phyloP scores from a whole-genome alignment of 2,113 vertebrate genomes.

The Paratilapia polleni region DNA sequence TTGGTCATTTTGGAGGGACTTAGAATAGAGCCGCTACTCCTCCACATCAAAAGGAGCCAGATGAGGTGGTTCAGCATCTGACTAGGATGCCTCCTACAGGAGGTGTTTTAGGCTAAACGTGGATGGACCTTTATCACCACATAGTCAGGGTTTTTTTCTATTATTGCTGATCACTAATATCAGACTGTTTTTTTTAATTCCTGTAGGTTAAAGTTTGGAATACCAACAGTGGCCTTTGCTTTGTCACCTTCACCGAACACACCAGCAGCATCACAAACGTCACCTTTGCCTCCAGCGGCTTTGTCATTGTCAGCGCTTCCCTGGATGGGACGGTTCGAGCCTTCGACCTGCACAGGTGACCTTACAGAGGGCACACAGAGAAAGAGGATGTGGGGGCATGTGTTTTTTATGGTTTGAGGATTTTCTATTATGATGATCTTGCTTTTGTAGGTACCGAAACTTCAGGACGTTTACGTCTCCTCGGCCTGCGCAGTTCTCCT shows the following conservation, averaged over 20 bases:
- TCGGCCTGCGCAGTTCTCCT: conserved; percentile 91
- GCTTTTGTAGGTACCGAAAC: conserved; percentile 87
- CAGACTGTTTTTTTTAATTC: not conserved
- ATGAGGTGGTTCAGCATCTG: too few relatives aligned
- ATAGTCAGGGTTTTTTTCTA: too few relatives aligned
- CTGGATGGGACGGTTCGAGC: conserved; percentile 96
- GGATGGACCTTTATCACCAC: too few relatives aligned
- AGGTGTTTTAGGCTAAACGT: too few relatives aligned
- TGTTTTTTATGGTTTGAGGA: not conserved
- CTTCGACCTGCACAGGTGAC: conserved; percentile 93
- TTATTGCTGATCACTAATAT: too few relatives aligned
- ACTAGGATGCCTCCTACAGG: too few relatives aligned
- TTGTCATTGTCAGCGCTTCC: conserved; percentile 92
- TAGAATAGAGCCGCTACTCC: too few relatives aligned
- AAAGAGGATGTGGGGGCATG: not conserved
- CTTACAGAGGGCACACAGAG: not conserved
- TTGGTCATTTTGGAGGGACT: too few relatives aligned
- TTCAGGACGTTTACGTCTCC: conserved; percentile 96
- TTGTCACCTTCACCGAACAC: conserved; percentile 96
- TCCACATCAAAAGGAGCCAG: too few relatives aligned
- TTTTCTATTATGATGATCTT: not conserved
- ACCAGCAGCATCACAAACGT: conserved; percentile 89
- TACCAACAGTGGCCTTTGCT: conserved; percentile 92
- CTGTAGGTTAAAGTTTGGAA: conserved; percentile 96
- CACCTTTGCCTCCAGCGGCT: conserved; percentile 88